Conservation (phyloP, 2,113 vertebrate species). For the Murina feae region DNA sequence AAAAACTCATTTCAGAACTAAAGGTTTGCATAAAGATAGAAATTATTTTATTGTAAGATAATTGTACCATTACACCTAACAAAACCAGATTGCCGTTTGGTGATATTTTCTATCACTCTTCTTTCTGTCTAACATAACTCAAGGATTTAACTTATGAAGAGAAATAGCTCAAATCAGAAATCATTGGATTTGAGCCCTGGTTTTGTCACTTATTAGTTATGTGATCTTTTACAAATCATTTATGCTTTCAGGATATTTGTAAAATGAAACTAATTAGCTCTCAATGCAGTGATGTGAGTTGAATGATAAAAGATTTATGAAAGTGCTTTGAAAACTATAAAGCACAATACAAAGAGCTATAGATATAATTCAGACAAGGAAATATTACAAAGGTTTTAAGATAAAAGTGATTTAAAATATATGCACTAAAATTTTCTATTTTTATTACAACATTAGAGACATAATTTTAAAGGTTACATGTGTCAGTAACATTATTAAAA, state of each 20-base stretch:
- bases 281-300: neutral
- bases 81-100: conserved; percentile 9
- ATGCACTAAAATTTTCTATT: neutral
- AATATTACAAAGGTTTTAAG: conserved; percentile 19
- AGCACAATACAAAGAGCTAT: neutral
- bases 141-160: neutral
- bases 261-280: conserved; percentile 46
- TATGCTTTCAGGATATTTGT: conserved; percentile 31
- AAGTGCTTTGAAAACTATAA: conserved; percentile 47
- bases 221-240: conserved; percentile 4
- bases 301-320: conserved; percentile 31
- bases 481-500: conserved; percentile 14
- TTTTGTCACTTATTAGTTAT: neutral
- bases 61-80: neutral
- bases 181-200: neutral
- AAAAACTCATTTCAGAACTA: conserved; percentile 35
- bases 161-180: conserved; percentile 3
- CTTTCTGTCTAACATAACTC: neutral
- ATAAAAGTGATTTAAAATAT: neutral
- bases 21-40: neutral
- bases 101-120: neutral
- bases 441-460: conserved; percentile 13
- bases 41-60: conserved; percentile 7
- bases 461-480: conserved; percentile 21
- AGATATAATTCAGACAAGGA: neutral